Conservation (phyloP, 1,140 invertebrate species). For the Pseudomyrmex flavicornis region DNA sequence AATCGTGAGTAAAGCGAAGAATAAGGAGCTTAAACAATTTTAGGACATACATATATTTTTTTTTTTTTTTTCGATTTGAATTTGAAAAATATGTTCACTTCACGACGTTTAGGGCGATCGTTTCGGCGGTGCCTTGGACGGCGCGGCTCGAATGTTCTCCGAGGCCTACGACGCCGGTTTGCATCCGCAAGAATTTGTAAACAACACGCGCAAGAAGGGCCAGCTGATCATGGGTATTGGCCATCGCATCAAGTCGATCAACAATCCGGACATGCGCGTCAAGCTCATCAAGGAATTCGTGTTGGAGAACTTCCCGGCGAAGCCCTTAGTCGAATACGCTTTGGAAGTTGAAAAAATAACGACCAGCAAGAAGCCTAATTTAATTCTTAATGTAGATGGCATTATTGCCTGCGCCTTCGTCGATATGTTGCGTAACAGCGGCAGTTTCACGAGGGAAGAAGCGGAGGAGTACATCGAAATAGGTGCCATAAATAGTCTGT, state of each 20-base stretch:
- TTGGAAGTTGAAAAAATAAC: constrained; percentile 99
- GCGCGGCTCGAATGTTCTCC: constrained; percentile 97
- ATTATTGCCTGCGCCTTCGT: constrained; percentile 99
- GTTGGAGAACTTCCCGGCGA: constrained; percentile 95
- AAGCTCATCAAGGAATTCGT: constrained; percentile 99
- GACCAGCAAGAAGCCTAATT: constrained; percentile 99
- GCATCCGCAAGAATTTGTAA: constrained; percentile 99
- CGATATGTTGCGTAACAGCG: constrained; percentile 96
- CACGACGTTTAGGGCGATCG: constrained; percentile 92
- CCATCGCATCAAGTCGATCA: constrained; percentile 99
- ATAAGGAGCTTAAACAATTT: background rate
- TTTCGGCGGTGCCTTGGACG: constrained; percentile 99
- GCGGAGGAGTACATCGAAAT: constrained; percentile 99
- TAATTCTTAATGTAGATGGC: constrained; percentile 99
- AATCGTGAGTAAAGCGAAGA: constrained; percentile 92
- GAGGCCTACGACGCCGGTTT: constrained; percentile 97
- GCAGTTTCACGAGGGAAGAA: constrained; percentile 98
- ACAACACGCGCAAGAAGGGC: constrained; percentile 98
- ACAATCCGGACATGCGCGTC: constrained; percentile 99
- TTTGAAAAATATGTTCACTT: constrained; percentile 14
- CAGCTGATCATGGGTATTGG: constrained; percentile 99
- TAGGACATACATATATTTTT: background rate
- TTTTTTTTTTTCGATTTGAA: background rate
- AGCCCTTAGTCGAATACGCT: constrained; percentile 97
- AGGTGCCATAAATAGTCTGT: constrained; percentile 98